Base-by-base conservation (phyloP, 2,113 vertebrate genomes). In the Eulacestoma nigropectus region DNA sequence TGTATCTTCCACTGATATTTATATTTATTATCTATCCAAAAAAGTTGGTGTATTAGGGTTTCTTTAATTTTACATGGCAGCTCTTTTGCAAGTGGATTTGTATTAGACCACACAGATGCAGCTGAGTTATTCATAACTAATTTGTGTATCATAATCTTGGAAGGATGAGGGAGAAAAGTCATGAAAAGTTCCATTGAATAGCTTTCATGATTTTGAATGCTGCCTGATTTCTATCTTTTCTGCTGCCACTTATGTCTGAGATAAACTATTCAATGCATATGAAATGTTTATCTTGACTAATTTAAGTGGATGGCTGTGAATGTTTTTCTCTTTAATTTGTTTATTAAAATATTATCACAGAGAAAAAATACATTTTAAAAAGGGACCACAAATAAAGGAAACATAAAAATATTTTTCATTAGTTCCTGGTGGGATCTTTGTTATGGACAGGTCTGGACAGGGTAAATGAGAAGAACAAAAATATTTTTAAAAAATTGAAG, bases 61-160 rank as follows among this genome's bases (percentile, higher is more conserved):
- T 83, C 39, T 65, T 89, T 76, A 79, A 62, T 65, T 96, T 97
- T 79, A 95, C 96, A 84, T 87, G 83, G n/a, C 53, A 78, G 76
- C 39, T 94, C 57, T 93, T 95, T 92, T 95, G 89, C 83, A 82
- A 89, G 77, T 91, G 55, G 81, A 44, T 90, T 95, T 68, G 27
- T 56, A 85, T 89, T 84, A 96, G 91, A 90, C 60, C 84, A 74
- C 93, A 95, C 74, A 90, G 94, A 87, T 94, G 64, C 70, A 96
- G 70, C 74, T 89, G 85, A 94, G 68, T 80, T 96, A 93, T 82
- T 97, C 81, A 94, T 77, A 96, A 97, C 86, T 96, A 96, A 93
- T 97, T 96, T 97, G 83, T 91, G 79, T 94, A 87, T 83, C 57
- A 91, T 76, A 80, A 68, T 96, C 83, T 91, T 95, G 62, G 74